Evolutionary conservation across 1,140 invertebrate species (phyloP), one percentile per base, ranked within the genome.

Genomic region (Bradynema listronoti): DNA sequence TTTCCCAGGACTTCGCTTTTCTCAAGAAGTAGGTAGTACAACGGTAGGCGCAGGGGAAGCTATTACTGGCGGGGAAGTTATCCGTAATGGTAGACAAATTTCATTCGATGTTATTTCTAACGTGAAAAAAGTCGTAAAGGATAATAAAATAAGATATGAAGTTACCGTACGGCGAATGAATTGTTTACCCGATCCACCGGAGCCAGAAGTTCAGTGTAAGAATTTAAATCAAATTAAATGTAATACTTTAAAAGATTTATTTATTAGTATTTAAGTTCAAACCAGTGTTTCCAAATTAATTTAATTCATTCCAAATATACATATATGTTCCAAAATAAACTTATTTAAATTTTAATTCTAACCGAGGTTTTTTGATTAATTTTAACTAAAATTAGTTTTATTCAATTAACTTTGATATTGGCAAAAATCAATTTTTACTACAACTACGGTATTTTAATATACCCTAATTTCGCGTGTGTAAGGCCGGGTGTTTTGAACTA

Each of bases 81-180:
- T 73, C 33, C 57, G 73, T 9, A 57, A 64, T 19, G 73, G 73
- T 34, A 53, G 73, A 27, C 73, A 75, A 56, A 75, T 75, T 32
- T 78, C 75, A 9, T 75, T 75, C 32, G 73, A 75, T 56, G 71
- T 75, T 14, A 75, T 75, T 33, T 71, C 73, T 7, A 75, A 75
- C 41, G 73, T 78, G n/a, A 41, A 65, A 22, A 75, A 75, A 51
- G 53, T 75, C 29, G 66, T 71, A 50, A 69, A 54, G 34, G 55
- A 36, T 16, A 49, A 64, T 47, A 75, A 75, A 51, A 52, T 77
- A 22, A 36, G 39, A 11, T 75, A 77, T 43, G 73, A 75, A 56
- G 73, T 75, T 4, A 75, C 73, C 7, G 73, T 75, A 1, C 56
- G 73, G 4, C 39, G 73, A 36, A 75, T 75, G 73, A 75, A 75